Conservation (phyloP, 1,140 invertebrate genomes). For the Dendroctonus ponderosae region DNA sequence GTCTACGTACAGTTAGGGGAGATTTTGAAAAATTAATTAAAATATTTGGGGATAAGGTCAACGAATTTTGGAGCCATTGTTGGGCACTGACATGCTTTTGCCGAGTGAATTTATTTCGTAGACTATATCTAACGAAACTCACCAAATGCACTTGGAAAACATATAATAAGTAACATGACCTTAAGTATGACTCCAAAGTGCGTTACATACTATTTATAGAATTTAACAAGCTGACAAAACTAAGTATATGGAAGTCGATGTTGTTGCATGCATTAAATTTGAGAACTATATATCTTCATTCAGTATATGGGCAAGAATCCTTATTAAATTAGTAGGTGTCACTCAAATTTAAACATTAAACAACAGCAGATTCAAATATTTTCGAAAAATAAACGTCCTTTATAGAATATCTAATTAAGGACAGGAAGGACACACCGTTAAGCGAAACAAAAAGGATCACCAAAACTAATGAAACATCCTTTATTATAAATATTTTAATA, state of each 20-base stretch:
- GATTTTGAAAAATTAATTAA: no score
- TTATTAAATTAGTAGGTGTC: no score
- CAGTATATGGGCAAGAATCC: no score
- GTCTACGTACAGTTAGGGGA: no score
- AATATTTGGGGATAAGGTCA: background rate
- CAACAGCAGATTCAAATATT: no score
- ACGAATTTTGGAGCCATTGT: background rate
- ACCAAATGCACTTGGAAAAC: no score
- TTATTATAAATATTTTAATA: background rate
- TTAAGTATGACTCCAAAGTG: no score
- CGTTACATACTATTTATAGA: background rate
- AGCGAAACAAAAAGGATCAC: background rate
- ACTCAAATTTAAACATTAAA: no score
- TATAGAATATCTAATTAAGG: background rate
- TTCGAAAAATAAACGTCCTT: no score
- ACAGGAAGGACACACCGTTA: background rate
- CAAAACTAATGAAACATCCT: constrained; percentile 1
- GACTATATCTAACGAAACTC: no score
- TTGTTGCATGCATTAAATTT: constrained; percentile 2
- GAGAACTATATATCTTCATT: background rate
- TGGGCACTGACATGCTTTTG: background rate
- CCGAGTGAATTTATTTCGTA: no score
- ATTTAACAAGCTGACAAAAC: background rate
- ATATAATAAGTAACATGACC: no score
- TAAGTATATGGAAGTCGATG: background rate